Evolutionary conservation across 2,113 vertebrate species (phyloP), one percentile per base, ranked within the genome.

Genomic region (Brachyistius frenatus): DNA sequence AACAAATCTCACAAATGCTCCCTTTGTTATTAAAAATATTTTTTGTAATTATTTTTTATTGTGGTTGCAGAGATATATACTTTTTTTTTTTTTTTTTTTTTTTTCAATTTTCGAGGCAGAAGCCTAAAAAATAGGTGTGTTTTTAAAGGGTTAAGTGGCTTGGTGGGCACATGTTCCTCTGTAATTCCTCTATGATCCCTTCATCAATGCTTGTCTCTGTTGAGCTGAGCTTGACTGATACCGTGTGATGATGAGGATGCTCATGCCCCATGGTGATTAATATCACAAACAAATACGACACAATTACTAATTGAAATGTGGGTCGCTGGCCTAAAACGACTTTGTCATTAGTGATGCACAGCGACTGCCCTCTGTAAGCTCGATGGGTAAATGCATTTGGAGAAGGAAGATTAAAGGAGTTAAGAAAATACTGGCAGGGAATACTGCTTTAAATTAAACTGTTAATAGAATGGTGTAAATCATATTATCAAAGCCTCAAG

Each of bases 141-240:
- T 23, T 23, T 23, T 23, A 23, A 23, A 23, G 23, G 23, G 23
- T 23, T n/a, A 35, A 72, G 23, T 13, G 44, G 36, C 35, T 68
- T 30, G 23, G 23, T 69, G 68, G 62, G 61, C 8, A 23, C 66
- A 4, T 54, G 14, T 13, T 23, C 62, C 63, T 72, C 1, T 2
- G 31, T 72, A 47, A 71, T 1, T 47, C 50, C 53, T 23, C 23
- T 14, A 33, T 31, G 37, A 73, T 71, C 68, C 62, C 6, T 39
- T 83, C 83, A 92, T 87, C 62, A 87, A 88, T 82, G 64, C 67
- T 57, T n/a, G 5, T 56, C 65, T 49, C 57, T n/a, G 16, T 15
- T 58, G 33, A 78, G 54, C 52, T 50, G 85, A 85, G 41, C 81
- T 73, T 87, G 81, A 92, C 75, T 68, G 80, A 92, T 90, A 53